Percentiles rank a stretch among this genome's conserved stretches.
These are phyloP conservation scores for Ladona fulva DNA, from an alignment of 1,140 invertebrate genomes.

Conservation along the genomic window DNA sequence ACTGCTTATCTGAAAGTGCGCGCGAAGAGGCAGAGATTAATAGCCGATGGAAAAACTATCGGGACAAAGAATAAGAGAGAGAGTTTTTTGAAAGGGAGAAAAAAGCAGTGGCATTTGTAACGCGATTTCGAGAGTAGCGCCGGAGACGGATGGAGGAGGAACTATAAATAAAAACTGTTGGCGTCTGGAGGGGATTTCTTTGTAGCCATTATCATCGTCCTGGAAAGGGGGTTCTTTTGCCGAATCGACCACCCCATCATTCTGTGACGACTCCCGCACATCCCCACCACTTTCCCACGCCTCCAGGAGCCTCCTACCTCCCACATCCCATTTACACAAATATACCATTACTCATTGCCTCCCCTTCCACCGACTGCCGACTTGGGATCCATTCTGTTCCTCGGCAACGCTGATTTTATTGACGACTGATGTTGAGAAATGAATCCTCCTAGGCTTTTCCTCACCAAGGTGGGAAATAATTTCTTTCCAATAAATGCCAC, in stretches of 20 bases:
- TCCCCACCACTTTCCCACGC: neutral
- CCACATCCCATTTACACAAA: conserved; percentile 1
- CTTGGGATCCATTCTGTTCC: neutral
- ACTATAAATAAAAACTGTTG: neutral
- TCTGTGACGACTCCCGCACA: neutral
- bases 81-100: too few relatives aligned
- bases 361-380: neutral
- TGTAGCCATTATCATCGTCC: neutral
- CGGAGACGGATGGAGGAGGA: neutral
- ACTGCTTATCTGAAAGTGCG: too few relatives aligned
- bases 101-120: neutral
- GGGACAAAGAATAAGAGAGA: too few relatives aligned
- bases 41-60: too few relatives aligned
- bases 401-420: neutral
- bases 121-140: neutral
- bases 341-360: neutral
- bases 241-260: neutral
- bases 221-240: neutral
- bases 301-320: neutral
- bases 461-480: neutral
- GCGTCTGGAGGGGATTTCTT: neutral
- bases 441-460: neutral
- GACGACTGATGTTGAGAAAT: conserved; percentile 5
- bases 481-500: neutral
- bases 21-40: too few relatives aligned